A percentile compares a stretch with the other conserved stretches of the same genome.
Conservation (phyloP, 2,888 invertebrate genomes). For the Orthosia gothica region DNA sequence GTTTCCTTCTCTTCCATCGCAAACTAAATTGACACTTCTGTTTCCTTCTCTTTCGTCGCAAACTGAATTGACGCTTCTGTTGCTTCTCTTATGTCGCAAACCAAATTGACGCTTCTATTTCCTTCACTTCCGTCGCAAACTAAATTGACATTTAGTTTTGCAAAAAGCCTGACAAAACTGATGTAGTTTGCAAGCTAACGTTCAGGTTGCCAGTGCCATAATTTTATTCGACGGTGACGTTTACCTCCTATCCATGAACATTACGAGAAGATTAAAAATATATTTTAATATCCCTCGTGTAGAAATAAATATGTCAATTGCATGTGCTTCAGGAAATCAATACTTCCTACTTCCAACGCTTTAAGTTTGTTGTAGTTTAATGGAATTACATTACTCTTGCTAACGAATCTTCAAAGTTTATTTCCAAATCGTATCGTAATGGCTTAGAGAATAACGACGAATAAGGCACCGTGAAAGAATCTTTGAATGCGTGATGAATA, state of each 20-base stretch:
- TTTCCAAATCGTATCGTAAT: not conserved
- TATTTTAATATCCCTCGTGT: constrained; percentile 6
- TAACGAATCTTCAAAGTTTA: not conserved
- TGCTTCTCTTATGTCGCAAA: not conserved
- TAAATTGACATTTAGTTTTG: not conserved
- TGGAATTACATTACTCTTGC: not conserved
- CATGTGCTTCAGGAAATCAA: constrained; percentile 3
- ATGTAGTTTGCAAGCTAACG: constrained; percentile 8
- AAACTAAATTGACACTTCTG: constrained; percentile 11
- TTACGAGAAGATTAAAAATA: constrained; percentile 20
- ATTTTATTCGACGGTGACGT: constrained; percentile 18
- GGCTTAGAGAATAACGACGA: not conserved
- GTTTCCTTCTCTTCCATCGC: not conserved
- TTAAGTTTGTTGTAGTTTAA: not conserved
- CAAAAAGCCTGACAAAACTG: constrained; percentile 23
- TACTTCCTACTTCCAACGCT: not conserved
- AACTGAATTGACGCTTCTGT: not conserved
- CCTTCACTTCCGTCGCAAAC: not conserved
- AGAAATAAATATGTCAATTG: constrained; percentile 16
- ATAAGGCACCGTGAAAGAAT: not conserved
- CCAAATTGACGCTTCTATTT: not conserved
- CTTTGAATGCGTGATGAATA: constrained; percentile 4
- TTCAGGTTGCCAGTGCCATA: constrained; percentile 16
- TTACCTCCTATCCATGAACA: not conserved
- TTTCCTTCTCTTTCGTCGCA: not conserved